These are phyloP conservation scores for Dynastes grantii DNA, from an alignment of 2,888 invertebrate genomes.

Conservation along the genomic window DNA sequence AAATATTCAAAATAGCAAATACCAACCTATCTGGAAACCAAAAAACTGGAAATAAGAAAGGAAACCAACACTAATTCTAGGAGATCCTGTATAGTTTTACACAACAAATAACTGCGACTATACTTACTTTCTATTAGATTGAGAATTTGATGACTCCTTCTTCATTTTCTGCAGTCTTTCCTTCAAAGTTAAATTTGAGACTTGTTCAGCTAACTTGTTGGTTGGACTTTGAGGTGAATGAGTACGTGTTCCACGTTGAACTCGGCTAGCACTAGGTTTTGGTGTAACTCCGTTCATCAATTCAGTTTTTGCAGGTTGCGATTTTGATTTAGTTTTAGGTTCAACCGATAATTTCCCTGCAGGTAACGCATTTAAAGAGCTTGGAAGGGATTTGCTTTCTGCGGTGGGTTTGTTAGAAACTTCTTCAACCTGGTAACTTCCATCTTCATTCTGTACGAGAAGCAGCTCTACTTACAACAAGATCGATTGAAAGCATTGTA, in stretches of 20 bases:
- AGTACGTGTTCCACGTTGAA: neutral
- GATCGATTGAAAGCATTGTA: neutral
- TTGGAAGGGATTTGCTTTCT: neutral
- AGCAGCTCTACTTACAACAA: no score
- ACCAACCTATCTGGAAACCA: no score
- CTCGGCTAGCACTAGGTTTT: neutral
- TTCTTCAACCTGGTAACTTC: conserved; percentile 55
- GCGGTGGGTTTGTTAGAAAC: neutral
- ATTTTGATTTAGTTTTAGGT: neutral
- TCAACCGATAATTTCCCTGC: neutral
- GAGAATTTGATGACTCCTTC: neutral
- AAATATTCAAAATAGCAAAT: neutral
- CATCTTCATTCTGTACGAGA: conserved; percentile 57
- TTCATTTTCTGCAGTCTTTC: conserved; percentile 24
- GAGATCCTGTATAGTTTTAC: no score
- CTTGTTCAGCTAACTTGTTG: neutral
- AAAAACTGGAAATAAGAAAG: no score
- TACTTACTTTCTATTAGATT: conserved; percentile 33
- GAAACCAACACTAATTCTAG: no score
- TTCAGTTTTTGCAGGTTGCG: neutral
- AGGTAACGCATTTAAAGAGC: neutral
- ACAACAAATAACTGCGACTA: no score
- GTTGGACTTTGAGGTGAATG: neutral
- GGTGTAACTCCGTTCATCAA: neutral
- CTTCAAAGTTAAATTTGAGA: conserved; percentile 5